Percentiles rank a stretch among this genome's conserved stretches.
Evolutionary conservation across 2,113 vertebrate genomes (phyloP).

Genomic region (Murina feae): DNA sequence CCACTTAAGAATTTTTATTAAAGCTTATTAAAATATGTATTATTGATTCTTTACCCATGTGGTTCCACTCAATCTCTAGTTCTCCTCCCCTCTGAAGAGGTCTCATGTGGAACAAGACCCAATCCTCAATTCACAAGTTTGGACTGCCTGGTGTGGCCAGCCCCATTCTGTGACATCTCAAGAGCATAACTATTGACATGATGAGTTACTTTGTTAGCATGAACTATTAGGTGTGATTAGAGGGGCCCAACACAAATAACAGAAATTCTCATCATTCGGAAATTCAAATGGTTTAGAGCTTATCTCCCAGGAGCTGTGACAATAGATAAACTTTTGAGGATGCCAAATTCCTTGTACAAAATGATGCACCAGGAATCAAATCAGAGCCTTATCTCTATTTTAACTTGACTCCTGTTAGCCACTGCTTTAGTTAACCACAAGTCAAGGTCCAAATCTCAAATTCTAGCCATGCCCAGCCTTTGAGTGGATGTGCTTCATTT

Average conservation of each 20-base stretch:
- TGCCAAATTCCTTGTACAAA: not conserved
- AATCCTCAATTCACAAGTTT: not conserved
- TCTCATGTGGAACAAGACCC: not conserved
- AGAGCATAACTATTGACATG: not conserved
- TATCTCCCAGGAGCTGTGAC: not conserved
- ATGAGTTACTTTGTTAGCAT: not conserved
- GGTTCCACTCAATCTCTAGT: not conserved
- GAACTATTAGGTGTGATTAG: not conserved
- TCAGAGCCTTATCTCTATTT: not conserved
- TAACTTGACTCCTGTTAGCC: not conserved
- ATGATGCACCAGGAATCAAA: not conserved
- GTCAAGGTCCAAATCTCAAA: not conserved
- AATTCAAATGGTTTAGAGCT: not conserved
- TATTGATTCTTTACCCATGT: not conserved
- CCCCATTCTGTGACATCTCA: not conserved
- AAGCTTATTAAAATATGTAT: not conserved
- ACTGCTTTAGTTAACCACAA: not conserved
- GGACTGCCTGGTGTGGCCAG: not conserved
- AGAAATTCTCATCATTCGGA: not conserved
- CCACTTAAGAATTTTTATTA: not conserved
- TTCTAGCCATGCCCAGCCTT: not conserved
- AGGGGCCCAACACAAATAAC: not conserved
- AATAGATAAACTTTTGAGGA: not conserved
- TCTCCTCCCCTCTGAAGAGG: not conserved
- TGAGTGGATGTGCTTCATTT: not conserved